A percentile compares a stretch with the other conserved stretches of the same genome.
These are phyloP conservation scores for Operophtera brumata DNA, from an alignment of 2,888 invertebrate species.

Conservation along the genomic window DNA sequence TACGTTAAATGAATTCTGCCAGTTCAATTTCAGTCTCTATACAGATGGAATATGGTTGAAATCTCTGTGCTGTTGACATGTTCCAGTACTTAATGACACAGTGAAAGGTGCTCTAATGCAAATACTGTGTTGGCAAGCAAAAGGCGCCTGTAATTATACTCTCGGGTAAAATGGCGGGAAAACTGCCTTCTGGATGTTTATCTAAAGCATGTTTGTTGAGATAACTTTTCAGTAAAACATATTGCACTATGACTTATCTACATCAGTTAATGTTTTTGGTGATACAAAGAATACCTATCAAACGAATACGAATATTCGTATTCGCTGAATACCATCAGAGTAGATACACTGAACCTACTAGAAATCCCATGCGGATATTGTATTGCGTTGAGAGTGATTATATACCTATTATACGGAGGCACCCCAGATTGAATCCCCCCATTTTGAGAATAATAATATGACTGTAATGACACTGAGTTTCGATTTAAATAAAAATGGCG, in stretches of 20 bases:
- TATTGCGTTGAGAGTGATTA: too few relatives aligned
- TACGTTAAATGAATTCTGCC: background rate
- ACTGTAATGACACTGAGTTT: too few relatives aligned
- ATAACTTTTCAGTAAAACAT: background rate
- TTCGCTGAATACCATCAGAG: too few relatives aligned
- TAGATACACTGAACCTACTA: too few relatives aligned
- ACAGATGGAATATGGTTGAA: constrained; percentile 8
- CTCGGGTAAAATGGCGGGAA: constrained; percentile 47
- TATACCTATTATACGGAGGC: too few relatives aligned
- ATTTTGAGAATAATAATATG: too few relatives aligned
- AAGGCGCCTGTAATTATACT: constrained; percentile 56
- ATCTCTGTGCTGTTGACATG: constrained; percentile 1
- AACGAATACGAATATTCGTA: too few relatives aligned
- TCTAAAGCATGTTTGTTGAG: constrained; percentile 13
- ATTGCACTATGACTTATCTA: background rate
- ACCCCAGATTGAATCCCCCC: too few relatives aligned
- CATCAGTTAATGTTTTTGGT: background rate
- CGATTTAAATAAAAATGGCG: too few relatives aligned
- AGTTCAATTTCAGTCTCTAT: constrained; percentile 10
- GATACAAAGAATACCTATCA: too few relatives aligned
- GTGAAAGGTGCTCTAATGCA: constrained; percentile 46
- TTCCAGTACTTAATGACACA: background rate
- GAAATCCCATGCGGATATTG: too few relatives aligned
- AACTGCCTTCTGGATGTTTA: constrained; percentile 17
- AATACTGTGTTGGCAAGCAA: constrained; percentile 56